Evolutionary conservation across 2,113 vertebrate genomes (phyloP).

Genomic region (Monopterus albus): DNA sequence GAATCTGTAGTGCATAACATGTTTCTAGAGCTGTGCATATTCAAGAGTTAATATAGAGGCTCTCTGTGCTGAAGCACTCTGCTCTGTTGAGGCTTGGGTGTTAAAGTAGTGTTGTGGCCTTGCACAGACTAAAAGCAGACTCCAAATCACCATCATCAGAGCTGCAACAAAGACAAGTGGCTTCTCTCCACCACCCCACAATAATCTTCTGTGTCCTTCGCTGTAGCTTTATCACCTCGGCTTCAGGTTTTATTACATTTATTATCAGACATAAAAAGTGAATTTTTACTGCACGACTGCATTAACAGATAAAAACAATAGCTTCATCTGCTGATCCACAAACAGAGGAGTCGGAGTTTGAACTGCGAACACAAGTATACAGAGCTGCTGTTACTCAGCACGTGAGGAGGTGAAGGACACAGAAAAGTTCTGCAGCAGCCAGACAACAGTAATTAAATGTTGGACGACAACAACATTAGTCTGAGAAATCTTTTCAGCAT

Average conservation of each 20-base stretch:
- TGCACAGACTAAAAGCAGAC: not conserved
- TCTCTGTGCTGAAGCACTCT: too few species aligned
- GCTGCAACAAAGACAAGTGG: not conserved
- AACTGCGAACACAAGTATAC: too few species aligned
- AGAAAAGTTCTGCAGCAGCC: not conserved
- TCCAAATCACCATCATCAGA: slow-evolving; percentile 4
- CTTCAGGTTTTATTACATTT: slow-evolving; percentile 16
- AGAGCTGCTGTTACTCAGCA: not conserved
- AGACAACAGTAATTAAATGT: slow-evolving; percentile 22
- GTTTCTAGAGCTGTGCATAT: too few species aligned
- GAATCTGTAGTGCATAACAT: too few species aligned
- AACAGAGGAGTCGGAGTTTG: not conserved
- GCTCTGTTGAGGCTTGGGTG: too few species aligned
- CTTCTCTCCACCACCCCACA: not conserved
- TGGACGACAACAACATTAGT: not conserved
- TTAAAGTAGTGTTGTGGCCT: not conserved
- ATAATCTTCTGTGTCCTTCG: slow-evolving; percentile 20
- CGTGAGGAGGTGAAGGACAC: not conserved
- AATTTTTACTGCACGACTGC: slow-evolving; percentile 3
- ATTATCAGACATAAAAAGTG: slow-evolving; percentile 2
- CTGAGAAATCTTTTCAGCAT: not conserved
- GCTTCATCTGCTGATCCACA: not conserved
- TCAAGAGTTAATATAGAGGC: too few species aligned
- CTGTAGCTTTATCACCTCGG: slow-evolving; percentile 10
- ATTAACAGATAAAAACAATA: not conserved